Percentiles rank a stretch among this genome's conserved stretches.
These are phyloP conservation scores for Hyles euphorbiae DNA, from an alignment of 1,140 invertebrate genomes.

Conservation along the genomic window DNA sequence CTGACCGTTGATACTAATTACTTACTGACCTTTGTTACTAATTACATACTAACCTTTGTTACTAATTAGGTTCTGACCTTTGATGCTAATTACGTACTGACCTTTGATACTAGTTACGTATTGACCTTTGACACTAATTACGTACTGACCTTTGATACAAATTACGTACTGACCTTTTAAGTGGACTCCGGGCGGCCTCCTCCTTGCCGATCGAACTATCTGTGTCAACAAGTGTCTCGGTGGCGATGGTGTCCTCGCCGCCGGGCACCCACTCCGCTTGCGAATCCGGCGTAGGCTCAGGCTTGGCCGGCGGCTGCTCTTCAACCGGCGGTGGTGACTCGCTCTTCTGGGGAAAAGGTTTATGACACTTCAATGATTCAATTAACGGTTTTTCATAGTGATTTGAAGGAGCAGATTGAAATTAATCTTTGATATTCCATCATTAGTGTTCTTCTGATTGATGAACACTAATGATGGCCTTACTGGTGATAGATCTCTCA, in stretches of 20 bases:
- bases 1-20: too few relatives aligned
- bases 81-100: too few relatives aligned
- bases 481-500: too few relatives aligned
- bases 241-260: constrained; percentile 48
- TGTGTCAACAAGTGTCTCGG: constrained; percentile 40
- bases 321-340: constrained; percentile 54
- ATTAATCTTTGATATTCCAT: neutral
- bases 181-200: constrained; percentile 47
- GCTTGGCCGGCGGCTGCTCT: constrained; percentile 28
- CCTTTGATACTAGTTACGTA: too few relatives aligned
- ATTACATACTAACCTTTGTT: too few relatives aligned
- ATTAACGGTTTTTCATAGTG: neutral
- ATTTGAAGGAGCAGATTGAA: neutral
- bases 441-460: neutral
- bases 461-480: neutral
- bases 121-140: too few relatives aligned
- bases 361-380: neutral
- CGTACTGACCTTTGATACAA: neutral
- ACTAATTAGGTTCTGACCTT: too few relatives aligned
- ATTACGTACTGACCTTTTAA: constrained; percentile 44
- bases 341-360: constrained; percentile 34
- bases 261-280: constrained; percentile 55
- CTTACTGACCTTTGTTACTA: too few relatives aligned
- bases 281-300: constrained; percentile 34
- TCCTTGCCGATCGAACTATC: constrained; percentile 29